These are phyloP conservation scores for Furcula furcula DNA, from an alignment of 2,888 invertebrate species.

Conservation along the genomic window DNA sequence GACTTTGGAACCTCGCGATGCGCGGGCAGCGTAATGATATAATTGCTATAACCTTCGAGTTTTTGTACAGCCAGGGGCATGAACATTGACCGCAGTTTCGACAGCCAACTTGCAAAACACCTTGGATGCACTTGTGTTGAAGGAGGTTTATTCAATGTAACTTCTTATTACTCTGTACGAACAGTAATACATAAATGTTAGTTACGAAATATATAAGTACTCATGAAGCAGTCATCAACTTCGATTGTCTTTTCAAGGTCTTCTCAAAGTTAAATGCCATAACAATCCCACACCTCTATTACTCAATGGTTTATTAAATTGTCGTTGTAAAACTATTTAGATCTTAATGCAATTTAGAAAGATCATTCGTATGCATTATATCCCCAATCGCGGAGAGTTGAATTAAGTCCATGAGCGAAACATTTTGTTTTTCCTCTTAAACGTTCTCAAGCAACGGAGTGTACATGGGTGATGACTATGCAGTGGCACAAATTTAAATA, in stretches of 20 bases:
- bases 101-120: neutral
- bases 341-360: no score
- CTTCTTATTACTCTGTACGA: no score
- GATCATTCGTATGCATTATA: no score
- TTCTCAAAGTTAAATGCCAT: no score
- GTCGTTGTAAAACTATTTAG: no score
- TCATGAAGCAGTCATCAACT: no score
- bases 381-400: neutral
- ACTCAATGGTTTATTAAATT: no score
- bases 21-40: slow-evolving; percentile 17
- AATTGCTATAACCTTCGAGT: slow-evolving; percentile 28
- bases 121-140: neutral
- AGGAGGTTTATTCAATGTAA: neutral
- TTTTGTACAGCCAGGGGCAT: neutral
- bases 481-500: neutral
- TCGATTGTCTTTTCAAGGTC: no score
- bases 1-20: slow-evolving; percentile 7
- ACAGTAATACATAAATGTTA: no score
- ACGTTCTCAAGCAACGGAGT: neutral
- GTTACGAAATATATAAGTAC: no score
- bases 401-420: neutral
- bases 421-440: neutral
- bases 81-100: neutral
- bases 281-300: no score
- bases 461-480: neutral